These are phyloP conservation scores for Calosoma granatense DNA, from an alignment of 1,140 invertebrate species.

Conservation along the genomic window DNA sequence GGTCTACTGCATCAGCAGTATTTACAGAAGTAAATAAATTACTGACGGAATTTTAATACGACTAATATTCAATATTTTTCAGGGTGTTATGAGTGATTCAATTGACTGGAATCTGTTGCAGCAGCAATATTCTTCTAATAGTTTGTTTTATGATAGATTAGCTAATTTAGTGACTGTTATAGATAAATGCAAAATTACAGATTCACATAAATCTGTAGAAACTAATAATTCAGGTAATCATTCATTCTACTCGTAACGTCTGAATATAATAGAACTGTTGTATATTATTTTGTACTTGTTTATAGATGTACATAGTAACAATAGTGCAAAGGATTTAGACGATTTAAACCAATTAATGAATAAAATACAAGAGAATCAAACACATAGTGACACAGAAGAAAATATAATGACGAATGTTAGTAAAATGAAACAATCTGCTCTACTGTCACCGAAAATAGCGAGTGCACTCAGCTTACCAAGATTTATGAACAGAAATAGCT, in stretches of 20 bases:
- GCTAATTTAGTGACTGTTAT: constrained; percentile 67
- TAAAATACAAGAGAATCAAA: too few relatives aligned
- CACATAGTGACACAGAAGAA: neutral
- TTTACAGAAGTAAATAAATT: constrained; percentile 70
- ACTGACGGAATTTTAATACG: neutral
- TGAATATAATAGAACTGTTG: too few relatives aligned
- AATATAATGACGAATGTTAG: neutral
- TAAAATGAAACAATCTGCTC: neutral
- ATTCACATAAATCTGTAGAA: too few relatives aligned
- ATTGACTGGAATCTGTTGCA: constrained; percentile 90
- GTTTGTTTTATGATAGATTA: constrained; percentile 69
- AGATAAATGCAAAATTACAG: constrained; percentile 49
- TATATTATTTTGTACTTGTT: too few relatives aligned
- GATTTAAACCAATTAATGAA: too few relatives aligned
- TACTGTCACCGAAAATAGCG: neutral
- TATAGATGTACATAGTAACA: too few relatives aligned
- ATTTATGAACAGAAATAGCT: neutral
- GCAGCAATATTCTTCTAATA: constrained; percentile 79
- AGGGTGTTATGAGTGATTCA: constrained; percentile 90
- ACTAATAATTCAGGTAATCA: too few relatives aligned
- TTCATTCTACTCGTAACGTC: too few relatives aligned
- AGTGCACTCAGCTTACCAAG: neutral
- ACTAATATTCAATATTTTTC: constrained; percentile 18
- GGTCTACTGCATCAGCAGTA: constrained; percentile 92
- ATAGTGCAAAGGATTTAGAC: neutral